Conservation (phyloP, 2,888 invertebrate genomes). For the Cephus sareptanus region DNA sequence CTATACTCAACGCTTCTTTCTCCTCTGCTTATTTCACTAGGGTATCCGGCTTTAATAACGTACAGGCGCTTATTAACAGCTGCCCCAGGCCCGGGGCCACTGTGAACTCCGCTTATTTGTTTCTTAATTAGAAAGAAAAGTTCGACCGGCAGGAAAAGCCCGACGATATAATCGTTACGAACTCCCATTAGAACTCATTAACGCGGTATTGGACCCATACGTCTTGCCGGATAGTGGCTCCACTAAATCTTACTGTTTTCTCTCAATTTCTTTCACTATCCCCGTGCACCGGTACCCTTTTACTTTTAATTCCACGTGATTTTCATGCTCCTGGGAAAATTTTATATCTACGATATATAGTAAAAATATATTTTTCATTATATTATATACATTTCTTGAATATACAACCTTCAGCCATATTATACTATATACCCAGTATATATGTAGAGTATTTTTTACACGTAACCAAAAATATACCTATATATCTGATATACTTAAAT, state of each 20-base stretch:
- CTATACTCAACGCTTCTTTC: conserved; percentile 32
- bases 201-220: conserved; percentile 62
- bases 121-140: conserved; percentile 64
- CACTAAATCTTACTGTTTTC: conserved; percentile 27
- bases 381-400: too few species aligned
- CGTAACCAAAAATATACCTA: too few species aligned
- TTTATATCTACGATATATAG: conserved; percentile 1
- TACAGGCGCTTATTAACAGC: conserved; percentile 54
- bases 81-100: conserved; percentile 5
- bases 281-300: conserved; percentile 19
- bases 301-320: neutral
- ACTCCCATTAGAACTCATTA: conserved; percentile 64
- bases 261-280: conserved; percentile 26
- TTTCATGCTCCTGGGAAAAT: neutral
- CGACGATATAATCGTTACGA: conserved; percentile 61
- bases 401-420: too few species aligned
- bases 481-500: too few species aligned
- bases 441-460: too few species aligned
- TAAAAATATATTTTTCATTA: neutral
- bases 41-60: conserved; percentile 54
- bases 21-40: conserved; percentile 28
- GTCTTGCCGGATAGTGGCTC: conserved; percentile 39
- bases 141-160: conserved; percentile 48
- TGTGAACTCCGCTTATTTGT: conserved; percentile 56
- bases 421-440: too few species aligned